Conservation (phyloP, 2,888 invertebrate genomes). For the Resseliella maxima region DNA sequence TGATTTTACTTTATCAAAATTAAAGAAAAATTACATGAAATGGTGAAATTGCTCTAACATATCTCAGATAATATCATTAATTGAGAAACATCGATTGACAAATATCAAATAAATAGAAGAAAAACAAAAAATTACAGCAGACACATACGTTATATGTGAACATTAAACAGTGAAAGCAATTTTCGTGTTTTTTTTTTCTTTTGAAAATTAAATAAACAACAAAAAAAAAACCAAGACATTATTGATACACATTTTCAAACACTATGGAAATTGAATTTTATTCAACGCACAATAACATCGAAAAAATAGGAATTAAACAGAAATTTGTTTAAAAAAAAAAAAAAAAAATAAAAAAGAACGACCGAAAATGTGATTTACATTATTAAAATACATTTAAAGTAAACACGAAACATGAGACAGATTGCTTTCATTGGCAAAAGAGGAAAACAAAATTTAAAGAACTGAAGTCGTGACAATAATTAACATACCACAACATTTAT, state of each 20-base stretch:
- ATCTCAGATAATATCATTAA: background rate
- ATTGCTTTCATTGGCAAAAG: too few species aligned
- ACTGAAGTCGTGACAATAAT: too few species aligned
- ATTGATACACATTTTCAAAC: background rate
- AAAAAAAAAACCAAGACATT: too few species aligned
- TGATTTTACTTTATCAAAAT: background rate
- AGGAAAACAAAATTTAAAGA: too few species aligned
- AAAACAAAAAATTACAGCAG: background rate
- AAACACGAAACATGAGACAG: too few species aligned
- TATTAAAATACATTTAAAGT: too few species aligned
- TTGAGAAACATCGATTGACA: slow-evolving; percentile 28
- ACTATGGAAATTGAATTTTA: background rate
- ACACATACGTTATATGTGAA: background rate
- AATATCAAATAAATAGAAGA: background rate
- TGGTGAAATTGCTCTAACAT: background rate
- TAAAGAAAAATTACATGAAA: background rate
- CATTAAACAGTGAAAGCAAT: background rate
- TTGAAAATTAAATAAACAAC: background rate
- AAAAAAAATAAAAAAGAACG: background rate
- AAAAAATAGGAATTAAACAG: background rate
- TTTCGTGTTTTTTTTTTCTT: background rate
- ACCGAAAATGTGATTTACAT: too few species aligned
- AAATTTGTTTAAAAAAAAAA: background rate
- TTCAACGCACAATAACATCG: background rate
- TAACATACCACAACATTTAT: too few species aligned